These are phyloP conservation scores for Tenthredo distinguenda DNA, from an alignment of 2,888 invertebrate species.

Conservation along the genomic window DNA sequence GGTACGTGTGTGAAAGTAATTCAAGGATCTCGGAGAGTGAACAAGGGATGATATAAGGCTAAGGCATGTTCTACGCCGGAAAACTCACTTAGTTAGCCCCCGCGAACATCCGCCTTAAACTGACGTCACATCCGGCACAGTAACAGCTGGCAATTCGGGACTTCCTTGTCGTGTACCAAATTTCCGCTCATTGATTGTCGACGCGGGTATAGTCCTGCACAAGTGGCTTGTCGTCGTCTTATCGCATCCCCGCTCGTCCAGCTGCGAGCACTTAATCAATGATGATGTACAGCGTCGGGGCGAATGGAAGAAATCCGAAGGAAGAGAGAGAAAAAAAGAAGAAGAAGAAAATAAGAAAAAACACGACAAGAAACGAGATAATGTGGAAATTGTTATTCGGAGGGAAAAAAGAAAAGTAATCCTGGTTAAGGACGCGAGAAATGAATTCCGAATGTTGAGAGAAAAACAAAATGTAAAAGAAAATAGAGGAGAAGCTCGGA, in stretches of 20 bases:
- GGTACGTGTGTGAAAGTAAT: neutral
- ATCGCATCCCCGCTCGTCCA: neutral
- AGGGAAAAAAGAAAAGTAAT: neutral
- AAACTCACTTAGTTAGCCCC: slow-evolving; percentile 45
- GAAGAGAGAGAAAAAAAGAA: neutral
- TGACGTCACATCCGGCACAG: slow-evolving; percentile 35
- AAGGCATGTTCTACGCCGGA: slow-evolving; percentile 26
- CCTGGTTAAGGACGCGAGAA: neutral
- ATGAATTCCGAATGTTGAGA: neutral
- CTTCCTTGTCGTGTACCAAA: slow-evolving; percentile 34
- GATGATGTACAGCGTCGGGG: neutral
- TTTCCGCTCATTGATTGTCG: slow-evolving; percentile 44
- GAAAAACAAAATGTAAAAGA: neutral
- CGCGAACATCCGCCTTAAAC: slow-evolving; percentile 27
- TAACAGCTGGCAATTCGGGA: slow-evolving; percentile 39
- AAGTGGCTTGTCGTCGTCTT: neutral
- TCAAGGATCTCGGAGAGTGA: neutral
- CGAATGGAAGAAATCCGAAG: no score
- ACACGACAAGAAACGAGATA: neutral
- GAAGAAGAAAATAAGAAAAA: neutral
- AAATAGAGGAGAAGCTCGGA: neutral
- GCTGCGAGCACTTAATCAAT: neutral
- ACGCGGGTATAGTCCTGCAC: neutral
- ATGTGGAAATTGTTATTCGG: neutral
- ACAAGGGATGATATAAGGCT: slow-evolving; percentile 32